These are phyloP conservation scores for Syngnathus typhle DNA, from an alignment of 2,113 vertebrate species.

Conservation along the genomic window DNA sequence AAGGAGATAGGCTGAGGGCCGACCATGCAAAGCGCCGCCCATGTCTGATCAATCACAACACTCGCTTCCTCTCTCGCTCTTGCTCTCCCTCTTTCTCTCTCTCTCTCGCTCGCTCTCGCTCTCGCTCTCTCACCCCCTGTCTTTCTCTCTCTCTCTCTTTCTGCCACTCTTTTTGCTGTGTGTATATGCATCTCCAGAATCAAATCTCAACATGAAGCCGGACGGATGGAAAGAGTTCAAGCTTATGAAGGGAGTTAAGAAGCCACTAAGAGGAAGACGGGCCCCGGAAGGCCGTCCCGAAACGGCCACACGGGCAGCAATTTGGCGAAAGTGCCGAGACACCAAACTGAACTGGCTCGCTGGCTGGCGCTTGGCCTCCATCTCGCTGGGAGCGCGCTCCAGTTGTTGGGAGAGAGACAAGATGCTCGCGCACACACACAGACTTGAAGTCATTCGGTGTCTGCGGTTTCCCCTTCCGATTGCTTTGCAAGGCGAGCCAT, in stretches of 20 bases:
- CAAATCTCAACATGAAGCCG: slow-evolving; percentile 45
- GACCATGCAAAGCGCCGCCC: slow-evolving; percentile 35
- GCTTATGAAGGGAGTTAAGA: slow-evolving; percentile 29
- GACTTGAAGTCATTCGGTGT: neutral
- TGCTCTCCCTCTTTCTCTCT: slow-evolving; percentile 36
- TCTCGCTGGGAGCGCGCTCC: neutral
- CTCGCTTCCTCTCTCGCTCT: slow-evolving; percentile 67
- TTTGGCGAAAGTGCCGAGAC: slow-evolving; percentile 29
- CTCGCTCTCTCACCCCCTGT: slow-evolving; percentile 9
- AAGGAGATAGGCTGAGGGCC: slow-evolving; percentile 93
- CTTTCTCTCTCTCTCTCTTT: slow-evolving; percentile 43
- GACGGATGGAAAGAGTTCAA: slow-evolving; percentile 42
- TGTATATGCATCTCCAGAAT: slow-evolving; percentile 62
- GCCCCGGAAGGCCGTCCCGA: neutral
- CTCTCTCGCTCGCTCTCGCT: slow-evolving; percentile 51
- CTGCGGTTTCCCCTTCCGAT: neutral
- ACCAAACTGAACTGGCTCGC: neutral
- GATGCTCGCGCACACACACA: neutral
- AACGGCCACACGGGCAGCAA: slow-evolving; percentile 14
- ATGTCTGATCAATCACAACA: slow-evolving; percentile 72
- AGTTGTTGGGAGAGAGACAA: neutral
- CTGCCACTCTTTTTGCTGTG: slow-evolving; percentile 60
- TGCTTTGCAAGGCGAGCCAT: neutral
- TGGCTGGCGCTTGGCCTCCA: slow-evolving; percentile 12
- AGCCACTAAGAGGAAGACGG: slow-evolving; percentile 22